phyloP scores from a whole-genome alignment of 2,113 vertebrate species.

The Carassius auratus region DNA sequence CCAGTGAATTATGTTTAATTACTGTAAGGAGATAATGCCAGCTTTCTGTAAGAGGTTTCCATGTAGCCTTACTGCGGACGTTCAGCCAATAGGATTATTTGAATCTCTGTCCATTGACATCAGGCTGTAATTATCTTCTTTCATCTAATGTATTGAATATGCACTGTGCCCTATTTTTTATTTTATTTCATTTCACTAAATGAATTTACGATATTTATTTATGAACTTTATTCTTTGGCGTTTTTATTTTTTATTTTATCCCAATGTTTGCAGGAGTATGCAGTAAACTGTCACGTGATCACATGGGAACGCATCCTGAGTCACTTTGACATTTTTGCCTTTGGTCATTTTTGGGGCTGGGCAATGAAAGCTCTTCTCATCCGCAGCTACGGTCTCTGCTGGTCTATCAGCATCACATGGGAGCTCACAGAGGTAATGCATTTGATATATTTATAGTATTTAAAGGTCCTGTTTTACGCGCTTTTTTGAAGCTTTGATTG shows the following conservation, averaged over 20 bases:
- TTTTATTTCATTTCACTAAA: too few relatives aligned
- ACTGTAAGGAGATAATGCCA: constrained; percentile 29
- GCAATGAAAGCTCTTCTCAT: constrained; percentile 94
- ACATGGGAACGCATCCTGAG: constrained; percentile 92
- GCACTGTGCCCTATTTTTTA: not conserved
- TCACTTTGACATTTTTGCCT: constrained; percentile 96
- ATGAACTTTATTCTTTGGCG: not conserved
- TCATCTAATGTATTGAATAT: not conserved
- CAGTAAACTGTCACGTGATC: constrained; percentile 92
- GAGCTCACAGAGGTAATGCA: constrained; percentile 89
- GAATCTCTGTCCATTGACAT: not conserved
- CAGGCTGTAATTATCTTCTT: not conserved
- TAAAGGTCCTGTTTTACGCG: too few relatives aligned
- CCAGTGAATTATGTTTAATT: constrained; percentile 49
- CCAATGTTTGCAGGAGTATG: constrained; percentile 83
- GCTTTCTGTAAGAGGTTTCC: constrained; percentile 44
- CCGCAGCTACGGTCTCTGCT: constrained; percentile 93
- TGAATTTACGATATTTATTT: too few relatives aligned
- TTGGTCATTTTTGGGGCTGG: constrained; percentile 95
- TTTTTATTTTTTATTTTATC: not conserved
- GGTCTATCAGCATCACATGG: constrained; percentile 98
- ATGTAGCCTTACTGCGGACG: not conserved
- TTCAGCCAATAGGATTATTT: constrained; percentile 37
- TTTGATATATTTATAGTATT: not conserved
- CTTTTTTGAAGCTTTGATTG: too few relatives aligned